Base-by-base conservation (phyloP, 1,140 invertebrate genomes). In the Thalassaphorura encarpata region DNA sequence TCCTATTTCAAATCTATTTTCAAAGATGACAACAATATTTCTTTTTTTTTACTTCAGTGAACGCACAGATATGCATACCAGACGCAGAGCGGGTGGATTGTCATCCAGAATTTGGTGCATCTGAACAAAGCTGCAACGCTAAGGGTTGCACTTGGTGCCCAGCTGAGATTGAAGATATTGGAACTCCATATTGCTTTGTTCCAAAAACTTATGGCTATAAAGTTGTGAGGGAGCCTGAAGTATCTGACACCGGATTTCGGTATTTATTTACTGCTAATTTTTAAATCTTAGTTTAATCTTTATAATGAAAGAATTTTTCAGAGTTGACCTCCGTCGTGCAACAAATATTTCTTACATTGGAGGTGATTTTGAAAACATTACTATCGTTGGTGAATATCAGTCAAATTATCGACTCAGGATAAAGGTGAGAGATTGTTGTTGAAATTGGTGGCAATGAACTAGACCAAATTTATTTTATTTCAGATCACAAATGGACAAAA, bases 141-240 rank as follows among this genome's bases (percentile, higher is more conserved):
- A 74, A 86, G 71, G 83, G 84, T 51, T 88, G 84, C 64, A 82
- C 80, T 66, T 88, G 83, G 83, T 68, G 72, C 54, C 67, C 71
- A 29, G 43, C 49, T 27, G 15, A 42, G 45, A 28, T 53, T 23
- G 26, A 36, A 28, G 56, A 33, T 24, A 23, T 18, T 24, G 73
- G 72, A 66, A 68, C 76, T 1, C 83, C 83, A 11, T 83, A 77
- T 66, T 86, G 84, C 67, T 85, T 77, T 69, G 86, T 83, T 69
- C 83, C 84, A 1, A 67, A 71, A 19, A 72, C 78, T 60, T 85
- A 82, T 73, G 72, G 70, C 3, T 58, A 58, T 24, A 40, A 18
- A 36, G 47, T n/a, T 58, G 50, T 33, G 23, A 18, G 56, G 51
- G 2, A 33, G 26, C 8, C 56, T 43, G 6, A 39, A 51, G 29